A percentile compares a stretch with the other conserved stretches of the same genome.
phyloP scores from a whole-genome alignment of 2,113 vertebrate species.

The Noturus placidus region DNA sequence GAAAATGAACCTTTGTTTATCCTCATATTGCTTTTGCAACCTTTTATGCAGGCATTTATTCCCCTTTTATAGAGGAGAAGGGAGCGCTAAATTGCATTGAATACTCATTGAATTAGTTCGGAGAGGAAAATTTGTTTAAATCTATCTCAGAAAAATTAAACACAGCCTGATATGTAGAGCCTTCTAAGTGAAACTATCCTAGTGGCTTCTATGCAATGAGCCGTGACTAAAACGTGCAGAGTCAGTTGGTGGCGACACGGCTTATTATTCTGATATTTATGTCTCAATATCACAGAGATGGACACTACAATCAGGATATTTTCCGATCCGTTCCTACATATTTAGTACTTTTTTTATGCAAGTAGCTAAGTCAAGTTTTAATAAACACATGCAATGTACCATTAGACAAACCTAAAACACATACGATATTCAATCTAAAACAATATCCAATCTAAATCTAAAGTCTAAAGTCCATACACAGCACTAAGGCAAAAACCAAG shows the following conservation, averaged over 20 bases:
- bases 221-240: background rate
- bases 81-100: background rate
- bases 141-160: background rate
- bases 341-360: background rate
- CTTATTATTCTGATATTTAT: background rate
- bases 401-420: background rate
- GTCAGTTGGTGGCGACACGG: background rate
- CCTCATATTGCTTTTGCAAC: constrained; percentile 37
- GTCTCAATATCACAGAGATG: background rate
- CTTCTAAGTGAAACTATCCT: background rate
- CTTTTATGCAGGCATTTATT: constrained; percentile 42
- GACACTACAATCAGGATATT: background rate
- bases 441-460: background rate
- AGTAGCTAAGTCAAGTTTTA: background rate
- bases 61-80: constrained; percentile 40
- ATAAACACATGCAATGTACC: background rate
- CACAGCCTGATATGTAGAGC: background rate
- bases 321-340: background rate
- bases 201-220: background rate
- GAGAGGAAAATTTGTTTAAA: background rate
- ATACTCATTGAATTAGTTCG: background rate
- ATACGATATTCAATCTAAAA: background rate
- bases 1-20: constrained; percentile 67
- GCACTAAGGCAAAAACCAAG: background rate
- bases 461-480: background rate